Conservation (phyloP, 1,140 invertebrate genomes). For the Sminthurinus signatus region DNA sequence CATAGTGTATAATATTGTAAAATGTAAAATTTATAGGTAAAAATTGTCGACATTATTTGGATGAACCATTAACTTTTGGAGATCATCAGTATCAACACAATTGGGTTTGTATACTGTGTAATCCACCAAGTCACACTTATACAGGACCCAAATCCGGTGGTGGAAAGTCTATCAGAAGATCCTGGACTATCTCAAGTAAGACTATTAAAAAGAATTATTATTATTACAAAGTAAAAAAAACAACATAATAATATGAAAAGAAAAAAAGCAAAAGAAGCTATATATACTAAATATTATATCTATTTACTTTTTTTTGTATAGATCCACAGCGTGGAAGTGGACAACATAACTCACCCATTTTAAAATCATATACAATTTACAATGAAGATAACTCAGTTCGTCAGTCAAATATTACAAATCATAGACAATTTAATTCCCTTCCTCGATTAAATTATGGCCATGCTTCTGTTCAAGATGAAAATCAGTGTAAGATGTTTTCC, state of each 20-base stretch:
- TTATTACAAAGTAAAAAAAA: not conserved
- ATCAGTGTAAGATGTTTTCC: conserved; percentile 1
- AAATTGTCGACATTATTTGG: conserved; percentile 22
- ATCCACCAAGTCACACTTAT: not conserved
- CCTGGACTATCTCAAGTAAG: conserved; percentile 31
- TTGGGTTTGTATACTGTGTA: conserved; percentile 37
- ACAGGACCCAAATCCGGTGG: not conserved
- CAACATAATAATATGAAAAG: not conserved
- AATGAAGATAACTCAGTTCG: not conserved
- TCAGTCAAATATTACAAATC: not conserved
- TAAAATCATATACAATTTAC: conserved; percentile 28
- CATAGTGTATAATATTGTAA: too few species aligned
- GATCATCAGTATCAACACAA: not conserved
- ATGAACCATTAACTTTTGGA: not conserved
- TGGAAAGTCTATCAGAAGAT: conserved; percentile 18
- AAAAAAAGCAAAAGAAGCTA: not conserved
- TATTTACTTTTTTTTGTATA: conserved; percentile 8
- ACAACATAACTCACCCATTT: conserved; percentile 25
- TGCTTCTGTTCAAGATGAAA: not conserved
- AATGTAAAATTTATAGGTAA: too few species aligned
- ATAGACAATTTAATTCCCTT: conserved; percentile 8
- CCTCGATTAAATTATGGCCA: conserved; percentile 1
- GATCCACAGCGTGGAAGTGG: conserved; percentile 20
- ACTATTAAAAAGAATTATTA: not conserved
- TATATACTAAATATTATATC: not conserved